Percentiles rank a stretch among this genome's conserved stretches.
Evolutionary conservation across 2,113 vertebrate species (phyloP).

Genomic region (Toxostoma redivivum): DNA sequence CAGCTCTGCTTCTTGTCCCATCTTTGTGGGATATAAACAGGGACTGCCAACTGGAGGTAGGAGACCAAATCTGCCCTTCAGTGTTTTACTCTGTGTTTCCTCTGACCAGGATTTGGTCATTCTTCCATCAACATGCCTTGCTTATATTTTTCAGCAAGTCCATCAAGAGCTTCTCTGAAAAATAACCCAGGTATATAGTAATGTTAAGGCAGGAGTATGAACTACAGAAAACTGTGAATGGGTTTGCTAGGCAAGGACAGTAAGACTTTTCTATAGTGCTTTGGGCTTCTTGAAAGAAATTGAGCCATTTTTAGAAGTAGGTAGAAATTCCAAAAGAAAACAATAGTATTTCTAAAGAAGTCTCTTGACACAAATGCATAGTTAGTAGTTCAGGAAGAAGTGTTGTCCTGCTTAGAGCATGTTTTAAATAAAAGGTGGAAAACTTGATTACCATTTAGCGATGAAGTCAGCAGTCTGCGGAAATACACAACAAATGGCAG

Average conservation of each 20-base stretch:
- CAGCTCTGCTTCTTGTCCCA: not conserved
- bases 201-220: not conserved
- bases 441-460: not conserved
- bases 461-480: not conserved
- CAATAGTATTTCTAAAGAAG: not conserved
- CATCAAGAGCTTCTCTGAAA: not conserved
- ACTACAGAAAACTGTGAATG: not conserved
- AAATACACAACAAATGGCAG: not conserved
- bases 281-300: not conserved
- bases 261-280: not conserved
- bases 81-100: not conserved
- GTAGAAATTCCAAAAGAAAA: not conserved
- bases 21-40: not conserved
- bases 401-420: not conserved
- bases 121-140: not conserved
- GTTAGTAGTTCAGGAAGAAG: not conserved
- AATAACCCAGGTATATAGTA: not conserved
- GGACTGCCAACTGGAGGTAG: not conserved
- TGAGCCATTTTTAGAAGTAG: not conserved
- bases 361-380: not conserved
- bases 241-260: not conserved
- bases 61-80: not conserved
- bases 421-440: conserved; percentile 17
- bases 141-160: not conserved
- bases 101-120: not conserved